Evolutionary conservation across 1,140 invertebrate species (phyloP).

Genomic region (Tribolium castaneum): DNA sequence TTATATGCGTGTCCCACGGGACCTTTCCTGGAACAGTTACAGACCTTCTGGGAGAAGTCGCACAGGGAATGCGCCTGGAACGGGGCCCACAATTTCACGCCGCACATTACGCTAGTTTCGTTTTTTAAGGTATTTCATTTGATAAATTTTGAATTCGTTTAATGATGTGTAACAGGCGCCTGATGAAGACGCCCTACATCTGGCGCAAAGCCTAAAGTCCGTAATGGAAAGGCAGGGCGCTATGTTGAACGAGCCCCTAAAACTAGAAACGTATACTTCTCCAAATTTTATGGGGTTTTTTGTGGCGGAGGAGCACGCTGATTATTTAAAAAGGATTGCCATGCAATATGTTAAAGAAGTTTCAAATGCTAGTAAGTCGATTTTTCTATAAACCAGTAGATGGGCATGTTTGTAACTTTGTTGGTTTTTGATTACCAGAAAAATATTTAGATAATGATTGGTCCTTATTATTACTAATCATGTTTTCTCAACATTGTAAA

Average conservation of each 20-base stretch:
- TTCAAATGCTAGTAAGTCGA: slow-evolving; percentile 74
- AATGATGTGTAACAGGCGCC: slow-evolving; percentile 70
- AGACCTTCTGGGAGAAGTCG: slow-evolving; percentile 85
- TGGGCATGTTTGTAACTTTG: not conserved
- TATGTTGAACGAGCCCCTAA: slow-evolving; percentile 71
- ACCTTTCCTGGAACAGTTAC: slow-evolving; percentile 75
- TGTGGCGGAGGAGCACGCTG: slow-evolving; percentile 80
- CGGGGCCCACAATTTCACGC: slow-evolving; percentile 88
- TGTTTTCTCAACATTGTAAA: too few relatives aligned
- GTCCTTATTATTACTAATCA: not conserved
- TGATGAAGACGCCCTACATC: slow-evolving; percentile 75
- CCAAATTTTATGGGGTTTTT: slow-evolving; percentile 90
- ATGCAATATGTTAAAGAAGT: slow-evolving; percentile 83
- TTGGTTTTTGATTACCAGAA: not conserved
- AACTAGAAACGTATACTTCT: slow-evolving; percentile 83
- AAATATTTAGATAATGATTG: not conserved
- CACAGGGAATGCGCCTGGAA: slow-evolving; percentile 82
- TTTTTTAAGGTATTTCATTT: slow-evolving; percentile 81
- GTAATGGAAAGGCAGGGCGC: slow-evolving; percentile 76
- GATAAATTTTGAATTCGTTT: slow-evolving; percentile 3
- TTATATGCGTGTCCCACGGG: slow-evolving; percentile 88
- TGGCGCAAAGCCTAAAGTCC: slow-evolving; percentile 74
- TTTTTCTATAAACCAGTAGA: not conserved
- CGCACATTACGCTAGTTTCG: slow-evolving; percentile 89
- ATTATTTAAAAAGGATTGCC: slow-evolving; percentile 79